Evolutionary conservation across 2,888 invertebrate genomes (phyloP), one percentile per base, ranked within the genome.

Genomic region (Caenorhabditis sulstoni): DNA sequence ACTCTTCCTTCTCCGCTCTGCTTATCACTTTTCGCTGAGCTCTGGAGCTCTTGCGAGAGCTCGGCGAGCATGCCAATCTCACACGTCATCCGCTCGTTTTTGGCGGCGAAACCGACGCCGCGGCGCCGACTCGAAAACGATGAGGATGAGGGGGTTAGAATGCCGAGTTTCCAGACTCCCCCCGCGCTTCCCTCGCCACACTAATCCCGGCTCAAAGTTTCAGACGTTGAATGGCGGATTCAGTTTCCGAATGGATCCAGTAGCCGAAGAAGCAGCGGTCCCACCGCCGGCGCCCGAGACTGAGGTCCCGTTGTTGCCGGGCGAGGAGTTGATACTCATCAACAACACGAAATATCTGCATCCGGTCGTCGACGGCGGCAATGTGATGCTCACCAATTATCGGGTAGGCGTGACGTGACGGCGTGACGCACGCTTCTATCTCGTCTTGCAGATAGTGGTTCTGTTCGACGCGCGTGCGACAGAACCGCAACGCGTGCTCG

Each of bases 351-450:
- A 9, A 35, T 37, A 23, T 29, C 7, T 29, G 29, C 3, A 29
- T 29, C 29, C 29, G 23, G 22, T 22, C 20, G 44, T 80, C 18
- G 67, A 52, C 11, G 79, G 67, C 14, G 80, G 80, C 35, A 47
- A 35, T 5, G 16, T 82, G 7, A 57, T 79, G 41, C 18, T 81
- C 14, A 84, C 84, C 18, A 84, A 84, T 57, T 84, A 73, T 55
- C 50, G 84, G 70, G 84, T 84, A 55, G 11, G 7, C 14, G 3
- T 7, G 4, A 3, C 29, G 4, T 29, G n/a, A n/a, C n/a, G n/a
- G n/a, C n/a, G n/a, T 18, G 14, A n/a, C 12, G 1, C 37, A 35
- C 12, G 1, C 11, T n/a, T 44, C 44, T 29, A 3, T 29, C 29
- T 29, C 29, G 3, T 29, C 29, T 29, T 29, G 4, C 29, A 29